Evolutionary conservation across 2,797 vertebrate species (phyloP).

Genomic region (Pantherophis alleghaniensis): DNA sequence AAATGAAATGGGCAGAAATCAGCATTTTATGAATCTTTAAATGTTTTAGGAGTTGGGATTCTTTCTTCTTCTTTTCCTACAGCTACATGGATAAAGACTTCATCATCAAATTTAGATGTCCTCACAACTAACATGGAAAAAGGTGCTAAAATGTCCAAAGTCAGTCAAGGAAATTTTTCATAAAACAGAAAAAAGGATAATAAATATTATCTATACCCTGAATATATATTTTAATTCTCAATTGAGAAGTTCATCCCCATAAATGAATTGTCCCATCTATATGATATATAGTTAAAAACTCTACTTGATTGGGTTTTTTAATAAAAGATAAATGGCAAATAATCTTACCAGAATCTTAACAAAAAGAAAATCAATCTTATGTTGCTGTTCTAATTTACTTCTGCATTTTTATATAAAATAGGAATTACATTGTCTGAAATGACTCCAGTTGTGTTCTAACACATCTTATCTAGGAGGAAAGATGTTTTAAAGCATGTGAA

Average conservation of each 20-base stretch:
- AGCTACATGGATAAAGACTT: background rate
- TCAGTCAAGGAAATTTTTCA: conserved; percentile 7
- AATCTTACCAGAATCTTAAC: background rate
- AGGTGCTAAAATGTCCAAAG: background rate
- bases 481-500: conserved; percentile 45
- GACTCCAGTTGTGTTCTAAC: conserved; percentile 42
- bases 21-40: background rate
- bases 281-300: conserved; percentile 36
- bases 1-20: background rate
- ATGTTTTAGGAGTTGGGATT: background rate
- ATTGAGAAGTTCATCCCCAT: conserved; percentile 31
- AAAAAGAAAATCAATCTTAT: conserved; percentile 42
- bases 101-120: background rate
- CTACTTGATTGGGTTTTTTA: conserved; percentile 51
- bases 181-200: conserved; percentile 28
- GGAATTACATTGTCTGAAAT: conserved; percentile 33
- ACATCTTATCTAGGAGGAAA: conserved; percentile 34
- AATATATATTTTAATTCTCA: conserved; percentile 2
- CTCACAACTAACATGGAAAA: background rate
- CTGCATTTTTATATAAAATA: conserved; percentile 17
- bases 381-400: conserved; percentile 29
- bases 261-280: conserved; percentile 52
- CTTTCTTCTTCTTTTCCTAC: background rate
- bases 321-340: conserved; percentile 39
- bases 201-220: conserved; percentile 11